phyloP scores from a whole-genome alignment of 2,888 invertebrate species.

The Galerucella calmariensis region DNA sequence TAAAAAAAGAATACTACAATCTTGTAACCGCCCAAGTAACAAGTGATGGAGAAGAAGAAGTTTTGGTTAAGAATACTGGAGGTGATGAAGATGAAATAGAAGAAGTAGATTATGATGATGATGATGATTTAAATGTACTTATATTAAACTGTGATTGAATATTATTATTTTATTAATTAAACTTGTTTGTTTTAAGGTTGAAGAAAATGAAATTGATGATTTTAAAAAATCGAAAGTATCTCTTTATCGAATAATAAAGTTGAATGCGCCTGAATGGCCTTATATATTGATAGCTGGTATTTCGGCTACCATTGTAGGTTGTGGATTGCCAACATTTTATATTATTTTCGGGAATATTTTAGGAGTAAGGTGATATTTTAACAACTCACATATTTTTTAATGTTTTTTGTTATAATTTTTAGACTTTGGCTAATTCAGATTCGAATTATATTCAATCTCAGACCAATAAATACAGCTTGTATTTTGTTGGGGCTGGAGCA shows the following conservation, averaged over 20 bases:
- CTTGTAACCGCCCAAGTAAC: conserved; percentile 74
- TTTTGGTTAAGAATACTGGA: conserved; percentile 9
- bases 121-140: not conserved
- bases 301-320: conserved; percentile 74
- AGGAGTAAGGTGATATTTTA: conserved; percentile 66
- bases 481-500: conserved; percentile 76
- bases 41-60: conserved; percentile 23
- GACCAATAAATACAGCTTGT: conserved; percentile 72
- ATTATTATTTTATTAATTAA: not conserved
- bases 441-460: conserved; percentile 68
- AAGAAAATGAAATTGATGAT: conserved; percentile 39
- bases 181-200: conserved; percentile 18
- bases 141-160: not conserved
- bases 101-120: not conserved
- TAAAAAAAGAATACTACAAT: conserved; percentile 74
- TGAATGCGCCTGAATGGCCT: conserved; percentile 77
- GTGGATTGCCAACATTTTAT: conserved; percentile 78
- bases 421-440: conserved; percentile 68
- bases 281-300: conserved; percentile 72
- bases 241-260: conserved; percentile 53
- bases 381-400: not conserved
- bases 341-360: conserved; percentile 79
- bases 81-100: not conserved
- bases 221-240: conserved; percentile 46
- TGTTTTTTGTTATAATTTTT: conserved; percentile 26